Evolutionary conservation across 2,888 invertebrate species (phyloP), one percentile per base, ranked within the genome.

Genomic region (Brachycybe producta): DNA sequence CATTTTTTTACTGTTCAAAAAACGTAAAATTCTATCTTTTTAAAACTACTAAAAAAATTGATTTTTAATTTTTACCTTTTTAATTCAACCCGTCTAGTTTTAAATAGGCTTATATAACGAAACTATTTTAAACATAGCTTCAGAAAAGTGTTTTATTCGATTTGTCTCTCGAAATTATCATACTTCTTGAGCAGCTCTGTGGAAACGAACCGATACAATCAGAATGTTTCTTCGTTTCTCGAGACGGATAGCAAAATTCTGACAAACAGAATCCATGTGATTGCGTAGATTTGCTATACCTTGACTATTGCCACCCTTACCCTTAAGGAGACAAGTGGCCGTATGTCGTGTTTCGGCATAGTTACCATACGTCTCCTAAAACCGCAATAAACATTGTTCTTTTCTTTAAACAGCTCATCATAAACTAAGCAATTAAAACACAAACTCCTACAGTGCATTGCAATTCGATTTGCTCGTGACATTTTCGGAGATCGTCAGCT

Each of bases 211-310:
- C 11, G 84, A 82, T 13, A 80, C 81, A 55, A 82, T 80, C 32
- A 84, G 68, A 39, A 84, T 73, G 62, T 81, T 83, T 52, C 82
- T 71, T 35, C 85, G 68, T 35, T 80, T 72, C 61, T 84, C 83
- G 49, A 84, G 69, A 13, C 84, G 71, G 27, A 76, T 75, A 0
- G 83, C 82, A 62, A 84, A 84, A 60, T 80, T 81, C 51, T 81
- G 75, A 59, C 82, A 83, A 1, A 84, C 79, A 54, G 81, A 82
- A 67, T 84, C 82, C 81, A 85, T 84, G 63, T 84, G 84, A 62
- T 84, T 82, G 54, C 79, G 73, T 60, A 82, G 81, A 1, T 81
- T 78, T 54, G 76, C 69, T 42, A 85, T 67, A 64, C 83, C 82
- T 60, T 73, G 74, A 38, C 73, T 73, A 41, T 68, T 67, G 32